phyloP scores from a whole-genome alignment of 2,888 invertebrate species.

The Dicycla oo region DNA sequence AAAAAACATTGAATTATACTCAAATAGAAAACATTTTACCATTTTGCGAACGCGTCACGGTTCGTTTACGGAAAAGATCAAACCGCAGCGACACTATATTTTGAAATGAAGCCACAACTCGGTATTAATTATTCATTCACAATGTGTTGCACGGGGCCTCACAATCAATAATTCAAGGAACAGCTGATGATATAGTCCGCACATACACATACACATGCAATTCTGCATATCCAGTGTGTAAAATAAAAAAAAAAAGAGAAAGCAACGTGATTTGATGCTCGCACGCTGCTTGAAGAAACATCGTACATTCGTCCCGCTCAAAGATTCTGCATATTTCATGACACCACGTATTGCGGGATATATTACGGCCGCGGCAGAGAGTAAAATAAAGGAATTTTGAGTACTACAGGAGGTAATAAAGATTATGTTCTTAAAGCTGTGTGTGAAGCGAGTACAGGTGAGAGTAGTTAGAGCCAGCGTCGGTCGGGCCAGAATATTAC shows the following conservation, averaged over 20 bases:
- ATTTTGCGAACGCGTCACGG: constrained; percentile 29
- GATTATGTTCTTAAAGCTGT: constrained; percentile 83
- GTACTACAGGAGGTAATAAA: constrained; percentile 79
- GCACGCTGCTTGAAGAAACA: constrained; percentile 67
- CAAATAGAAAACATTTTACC: constrained; percentile 49
- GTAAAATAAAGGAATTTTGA: constrained; percentile 80
- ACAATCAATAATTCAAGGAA: constrained; percentile 72
- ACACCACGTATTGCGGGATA: constrained; percentile 73
- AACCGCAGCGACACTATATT: constrained; percentile 58
- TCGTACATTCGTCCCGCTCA: constrained; percentile 70
- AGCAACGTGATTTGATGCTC: constrained; percentile 66
- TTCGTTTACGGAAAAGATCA: constrained; percentile 59
- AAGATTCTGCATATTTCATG: constrained; percentile 76
- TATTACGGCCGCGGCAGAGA: constrained; percentile 73
- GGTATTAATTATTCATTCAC: constrained; percentile 71
- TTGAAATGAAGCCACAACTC: constrained; percentile 64
- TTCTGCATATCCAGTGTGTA: constrained; percentile 60
- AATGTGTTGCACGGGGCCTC: constrained; percentile 63
- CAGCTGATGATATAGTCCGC: constrained; percentile 64
- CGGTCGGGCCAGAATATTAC: constrained; percentile 81
- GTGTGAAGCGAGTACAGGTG: constrained; percentile 71
- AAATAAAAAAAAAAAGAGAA: constrained; percentile 62
- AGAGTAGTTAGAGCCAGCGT: constrained; percentile 64
- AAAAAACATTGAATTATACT: constrained; percentile 62
- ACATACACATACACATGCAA: constrained; percentile 49